Percentiles rank a stretch among this genome's conserved stretches.
Conservation (phyloP, 2,797 vertebrate genomes). For the Pangasius larnaudii region DNA sequence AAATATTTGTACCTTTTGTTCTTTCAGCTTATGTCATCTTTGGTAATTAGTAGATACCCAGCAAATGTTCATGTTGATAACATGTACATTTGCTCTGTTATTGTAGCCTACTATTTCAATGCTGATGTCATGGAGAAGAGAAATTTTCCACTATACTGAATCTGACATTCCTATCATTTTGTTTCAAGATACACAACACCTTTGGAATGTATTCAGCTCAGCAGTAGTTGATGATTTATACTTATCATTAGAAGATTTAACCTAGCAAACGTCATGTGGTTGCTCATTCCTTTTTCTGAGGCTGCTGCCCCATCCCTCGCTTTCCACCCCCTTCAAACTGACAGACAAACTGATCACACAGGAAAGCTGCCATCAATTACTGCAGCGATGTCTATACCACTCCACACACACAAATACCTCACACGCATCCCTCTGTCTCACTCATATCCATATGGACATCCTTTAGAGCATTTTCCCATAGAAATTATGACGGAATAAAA, state of each 20-base stretch:
- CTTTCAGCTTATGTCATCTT: not conserved
- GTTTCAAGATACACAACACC: slow-evolving; percentile 36
- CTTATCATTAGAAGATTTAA: slow-evolving; percentile 60
- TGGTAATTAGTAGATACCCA: not conserved
- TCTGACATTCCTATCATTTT: slow-evolving; percentile 37
- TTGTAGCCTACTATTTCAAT: not conserved
- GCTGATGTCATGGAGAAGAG: slow-evolving; percentile 7
- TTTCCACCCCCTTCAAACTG: slow-evolving; percentile 65
- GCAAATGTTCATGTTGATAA: not conserved
- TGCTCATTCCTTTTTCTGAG: slow-evolving; percentile 63
- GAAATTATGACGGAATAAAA: slow-evolving; percentile 99
- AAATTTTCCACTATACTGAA: slow-evolving; percentile 1
- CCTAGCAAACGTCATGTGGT: slow-evolving; percentile 46
- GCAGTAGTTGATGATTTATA: slow-evolving; percentile 72
- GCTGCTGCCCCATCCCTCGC: slow-evolving; percentile 69
- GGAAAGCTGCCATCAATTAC: slow-evolving; percentile 78
- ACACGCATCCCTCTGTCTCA: slow-evolving; percentile 70
- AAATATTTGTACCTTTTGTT: not conserved
- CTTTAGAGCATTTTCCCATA: slow-evolving; percentile 89
- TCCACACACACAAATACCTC: slow-evolving; percentile 71
- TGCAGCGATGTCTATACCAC: slow-evolving; percentile 70
- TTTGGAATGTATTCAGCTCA: slow-evolving; percentile 40
- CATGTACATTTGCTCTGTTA: not conserved
- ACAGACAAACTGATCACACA: slow-evolving; percentile 77
- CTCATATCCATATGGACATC: slow-evolving; percentile 83